Base-by-base conservation (phyloP, 2,113 vertebrate genomes). In the Nerophis ophidion region DNA sequence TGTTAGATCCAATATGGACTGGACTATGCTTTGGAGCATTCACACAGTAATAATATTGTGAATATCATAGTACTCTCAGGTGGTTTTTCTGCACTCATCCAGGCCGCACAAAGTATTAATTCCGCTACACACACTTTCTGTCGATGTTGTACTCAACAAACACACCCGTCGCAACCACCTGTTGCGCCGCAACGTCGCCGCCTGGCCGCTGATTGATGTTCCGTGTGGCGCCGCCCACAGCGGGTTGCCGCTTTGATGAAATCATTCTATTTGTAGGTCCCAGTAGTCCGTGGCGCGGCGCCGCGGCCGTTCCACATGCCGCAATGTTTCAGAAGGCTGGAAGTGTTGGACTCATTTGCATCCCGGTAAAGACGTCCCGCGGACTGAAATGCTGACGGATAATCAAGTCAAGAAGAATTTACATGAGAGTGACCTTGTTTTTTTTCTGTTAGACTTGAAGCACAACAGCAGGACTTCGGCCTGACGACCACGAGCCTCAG, bases 201-300 rank as follows among this genome's bases (percentile, higher is more conserved):
- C 49, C 53, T 35, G 19, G 0, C 42, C 60, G 45, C 55, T 46
- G 69, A 80, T 60, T 60, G 54, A 67, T 76, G 67, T 26, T 38
- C 65, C 16, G 55, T 48, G 34, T 48, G 38, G 40, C 48, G 8
- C 60, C 48, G n/a, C 55, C 64, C 52, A 35, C 38, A 63, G 74
- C 35, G 45, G 55, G 71, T 79, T 82, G 79, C 78, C 81, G 75
- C 69, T 76, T 81, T 80, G 73, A 74, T 74, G 56, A 74, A 68
- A 75, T 58, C 65, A 65, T 63, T 46, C 55, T 72, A 60, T 68
- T 48, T 69, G 65, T 70, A 72, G 19, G 7, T 63, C 50, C 42
- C 72, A 3, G 56, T 59, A 73, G 77, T 79, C 75, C 54, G 19
- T 84, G 70, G 76, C 69, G 66, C 66, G 46, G 68, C 63, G 19